phyloP scores from a whole-genome alignment of 2,888 invertebrate genomes.

The Melanostoma mellinum region DNA sequence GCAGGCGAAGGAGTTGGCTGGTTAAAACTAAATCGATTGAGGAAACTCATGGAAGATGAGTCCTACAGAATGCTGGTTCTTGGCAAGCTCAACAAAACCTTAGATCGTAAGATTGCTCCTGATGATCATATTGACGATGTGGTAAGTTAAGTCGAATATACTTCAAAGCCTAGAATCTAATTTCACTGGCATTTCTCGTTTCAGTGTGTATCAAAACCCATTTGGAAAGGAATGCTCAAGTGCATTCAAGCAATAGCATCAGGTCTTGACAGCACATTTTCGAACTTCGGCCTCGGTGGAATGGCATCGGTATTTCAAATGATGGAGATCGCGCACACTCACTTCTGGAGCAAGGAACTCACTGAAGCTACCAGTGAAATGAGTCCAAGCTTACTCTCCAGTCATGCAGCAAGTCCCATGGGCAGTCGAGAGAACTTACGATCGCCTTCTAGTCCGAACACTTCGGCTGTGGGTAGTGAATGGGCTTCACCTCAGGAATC shows the following conservation, averaged over 20 bases:
- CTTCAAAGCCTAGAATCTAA: neutral
- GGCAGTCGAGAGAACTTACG: slow-evolving; percentile 87
- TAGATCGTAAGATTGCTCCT: slow-evolving; percentile 95
- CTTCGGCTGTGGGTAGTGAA: slow-evolving; percentile 82
- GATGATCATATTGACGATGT: slow-evolving; percentile 99
- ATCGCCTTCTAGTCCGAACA: slow-evolving; percentile 84
- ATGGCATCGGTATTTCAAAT: slow-evolving; percentile 98
- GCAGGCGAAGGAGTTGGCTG: slow-evolving; percentile 89
- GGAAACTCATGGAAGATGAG: slow-evolving; percentile 99
- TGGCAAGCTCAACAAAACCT: slow-evolving; percentile 95
- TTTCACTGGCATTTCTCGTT: slow-evolving; percentile 3
- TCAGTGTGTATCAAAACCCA: slow-evolving; percentile 91
- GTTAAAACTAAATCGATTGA: slow-evolving; percentile 95
- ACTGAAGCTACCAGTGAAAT: slow-evolving; percentile 84
- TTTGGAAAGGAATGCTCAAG: slow-evolving; percentile 98
- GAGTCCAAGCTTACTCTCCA: slow-evolving; percentile 80
- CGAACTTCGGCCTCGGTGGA: slow-evolving; percentile 96
- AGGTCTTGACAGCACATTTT: slow-evolving; percentile 95
- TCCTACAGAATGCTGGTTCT: slow-evolving; percentile 97
- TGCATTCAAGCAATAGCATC: slow-evolving; percentile 93
- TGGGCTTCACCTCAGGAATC: slow-evolving; percentile 87
- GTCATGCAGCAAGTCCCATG: slow-evolving; percentile 83
- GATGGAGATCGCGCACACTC: slow-evolving; percentile 99
- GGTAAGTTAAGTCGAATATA: slow-evolving; percentile 84
- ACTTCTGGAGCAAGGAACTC: slow-evolving; percentile 96